Evolutionary conservation across 1,140 invertebrate species (phyloP).

Genomic region (Calosoma granatense): DNA sequence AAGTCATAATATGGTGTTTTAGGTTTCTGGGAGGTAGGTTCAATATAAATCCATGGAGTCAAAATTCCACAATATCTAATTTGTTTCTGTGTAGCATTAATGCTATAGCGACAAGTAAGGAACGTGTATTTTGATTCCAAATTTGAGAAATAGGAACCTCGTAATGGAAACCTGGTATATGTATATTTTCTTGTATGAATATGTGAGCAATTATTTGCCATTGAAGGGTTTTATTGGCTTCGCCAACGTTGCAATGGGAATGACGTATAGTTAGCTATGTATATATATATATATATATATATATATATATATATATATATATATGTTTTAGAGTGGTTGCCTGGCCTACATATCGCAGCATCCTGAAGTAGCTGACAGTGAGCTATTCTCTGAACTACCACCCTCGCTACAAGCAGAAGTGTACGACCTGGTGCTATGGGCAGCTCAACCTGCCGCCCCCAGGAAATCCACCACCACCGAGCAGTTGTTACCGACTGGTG

Average conservation of each 20-base stretch:
- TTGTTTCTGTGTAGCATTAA: too few relatives aligned
- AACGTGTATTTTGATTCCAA: too few relatives aligned
- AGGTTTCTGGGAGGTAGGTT: not conserved
- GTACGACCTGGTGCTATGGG: constrained; percentile 36
- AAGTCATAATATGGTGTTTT: constrained; percentile 17
- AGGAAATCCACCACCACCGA: constrained; percentile 16
- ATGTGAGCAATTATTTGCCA: too few relatives aligned
- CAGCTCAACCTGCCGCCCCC: constrained; percentile 23
- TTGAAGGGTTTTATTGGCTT: too few relatives aligned
- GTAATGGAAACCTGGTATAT: too few relatives aligned
- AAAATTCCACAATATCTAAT: too few relatives aligned
- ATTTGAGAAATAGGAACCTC: too few relatives aligned
- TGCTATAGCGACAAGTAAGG: too few relatives aligned
- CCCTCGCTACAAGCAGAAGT: constrained; percentile 50
- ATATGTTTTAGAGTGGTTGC: constrained; percentile 26
- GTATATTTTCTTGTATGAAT: too few relatives aligned
- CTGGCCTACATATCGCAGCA: constrained; percentile 45
- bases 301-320: constrained; percentile 8
- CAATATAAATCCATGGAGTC: not conserved
- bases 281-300: too few relatives aligned
- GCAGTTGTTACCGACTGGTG: constrained; percentile 13
- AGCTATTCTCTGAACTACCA: constrained; percentile 52
- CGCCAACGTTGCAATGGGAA: too few relatives aligned
- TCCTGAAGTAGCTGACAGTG: constrained; percentile 46
- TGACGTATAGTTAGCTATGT: too few relatives aligned